Conservation (phyloP, 2,113 vertebrate genomes). For the Thryonomys swinderianus region DNA sequence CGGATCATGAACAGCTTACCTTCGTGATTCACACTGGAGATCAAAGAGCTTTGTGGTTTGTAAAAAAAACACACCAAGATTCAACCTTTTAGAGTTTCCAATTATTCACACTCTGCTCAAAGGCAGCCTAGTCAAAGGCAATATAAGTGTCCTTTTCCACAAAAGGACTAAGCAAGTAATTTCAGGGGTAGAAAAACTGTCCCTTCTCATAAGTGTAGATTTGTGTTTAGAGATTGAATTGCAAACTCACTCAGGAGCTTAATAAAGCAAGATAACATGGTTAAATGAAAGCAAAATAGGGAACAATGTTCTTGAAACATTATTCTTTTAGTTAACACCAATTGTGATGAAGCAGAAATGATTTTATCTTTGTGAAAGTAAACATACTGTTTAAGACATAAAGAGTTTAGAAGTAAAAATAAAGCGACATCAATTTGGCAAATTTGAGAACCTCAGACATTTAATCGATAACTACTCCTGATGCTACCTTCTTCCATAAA, state of each 20-base stretch:
- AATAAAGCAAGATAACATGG: not conserved
- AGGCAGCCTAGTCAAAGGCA: not conserved
- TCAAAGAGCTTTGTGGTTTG: constrained; percentile 21
- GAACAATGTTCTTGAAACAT: constrained; percentile 8
- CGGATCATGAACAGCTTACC: constrained; percentile 35
- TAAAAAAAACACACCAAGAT: constrained; percentile 23
- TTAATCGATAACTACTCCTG: not conserved
- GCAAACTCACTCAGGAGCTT: constrained; percentile 27
- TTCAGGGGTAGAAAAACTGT: not conserved
- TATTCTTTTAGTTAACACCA: constrained; percentile 5
- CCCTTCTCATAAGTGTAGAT: constrained; percentile 30
- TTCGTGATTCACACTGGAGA: constrained; percentile 42
- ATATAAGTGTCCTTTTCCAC: not conserved
- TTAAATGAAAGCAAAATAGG: constrained; percentile 33
- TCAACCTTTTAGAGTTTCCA: constrained; percentile 22
- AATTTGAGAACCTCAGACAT: constrained; percentile 31
- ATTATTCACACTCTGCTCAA: constrained; percentile 40
- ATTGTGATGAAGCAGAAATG: not conserved
- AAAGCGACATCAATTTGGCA: constrained; percentile 25
- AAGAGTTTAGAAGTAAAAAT: constrained; percentile 38
- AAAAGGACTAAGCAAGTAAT: constrained; percentile 42
- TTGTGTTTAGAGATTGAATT: constrained; percentile 39
- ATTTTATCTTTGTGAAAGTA: constrained; percentile 26
- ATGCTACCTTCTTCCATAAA: not conserved
- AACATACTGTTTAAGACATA: not conserved